phyloP scores from a whole-genome alignment of 2,113 vertebrate genomes.

The Neotoma lepida region DNA sequence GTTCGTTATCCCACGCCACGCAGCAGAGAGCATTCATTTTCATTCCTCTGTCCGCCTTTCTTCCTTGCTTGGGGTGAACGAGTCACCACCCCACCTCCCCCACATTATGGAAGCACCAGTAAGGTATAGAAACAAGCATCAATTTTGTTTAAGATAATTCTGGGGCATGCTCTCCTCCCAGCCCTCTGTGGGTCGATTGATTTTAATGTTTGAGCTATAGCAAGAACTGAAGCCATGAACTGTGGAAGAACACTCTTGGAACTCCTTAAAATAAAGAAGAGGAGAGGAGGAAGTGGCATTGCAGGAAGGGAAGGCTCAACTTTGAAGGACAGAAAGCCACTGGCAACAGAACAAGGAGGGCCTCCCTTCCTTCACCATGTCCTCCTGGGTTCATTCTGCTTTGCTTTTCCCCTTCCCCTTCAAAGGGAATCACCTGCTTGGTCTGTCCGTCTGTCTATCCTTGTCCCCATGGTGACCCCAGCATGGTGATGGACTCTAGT shows the following conservation, averaged over 20 bases:
- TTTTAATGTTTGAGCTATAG: constrained; percentile 19
- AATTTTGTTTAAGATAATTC: neutral
- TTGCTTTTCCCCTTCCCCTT: neutral
- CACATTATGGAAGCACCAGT: neutral
- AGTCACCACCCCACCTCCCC: neutral
- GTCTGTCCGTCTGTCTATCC: constrained; percentile 51
- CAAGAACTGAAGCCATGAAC: constrained; percentile 43
- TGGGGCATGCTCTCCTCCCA: neutral
- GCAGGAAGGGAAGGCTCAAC: constrained; percentile 10
- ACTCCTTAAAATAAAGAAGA: neutral
- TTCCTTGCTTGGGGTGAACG: neutral
- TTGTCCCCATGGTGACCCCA: constrained; percentile 58
- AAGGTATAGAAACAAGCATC: neutral
- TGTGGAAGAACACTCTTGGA: constrained; percentile 22
- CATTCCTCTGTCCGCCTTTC: constrained; percentile 30
- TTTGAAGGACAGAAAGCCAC: constrained; percentile 35
- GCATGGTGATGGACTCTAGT: constrained; percentile 52
- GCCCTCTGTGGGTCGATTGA: constrained; percentile 38
- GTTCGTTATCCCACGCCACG: neutral
- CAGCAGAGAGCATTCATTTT: constrained; percentile 35
- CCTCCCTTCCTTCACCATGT: neutral
- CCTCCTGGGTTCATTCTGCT: constrained; percentile 48
- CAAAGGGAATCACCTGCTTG: constrained; percentile 31
- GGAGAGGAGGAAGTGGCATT: neutral
- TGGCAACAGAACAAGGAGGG: neutral